Conservation (phyloP, 2,888 invertebrate species). For the Philaethria dido region DNA sequence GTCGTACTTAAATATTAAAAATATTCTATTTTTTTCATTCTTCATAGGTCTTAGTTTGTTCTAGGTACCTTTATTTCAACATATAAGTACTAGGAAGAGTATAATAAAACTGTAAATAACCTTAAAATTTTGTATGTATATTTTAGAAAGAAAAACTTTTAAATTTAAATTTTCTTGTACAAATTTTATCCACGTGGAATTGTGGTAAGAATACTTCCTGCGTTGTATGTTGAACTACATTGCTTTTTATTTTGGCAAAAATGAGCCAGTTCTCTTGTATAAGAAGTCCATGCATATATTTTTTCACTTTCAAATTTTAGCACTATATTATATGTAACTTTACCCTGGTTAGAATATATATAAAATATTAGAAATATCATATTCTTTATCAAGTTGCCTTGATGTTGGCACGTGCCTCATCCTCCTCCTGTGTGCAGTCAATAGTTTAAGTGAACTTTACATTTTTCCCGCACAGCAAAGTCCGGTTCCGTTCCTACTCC, state of each 20-base stretch:
- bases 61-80: not conserved
- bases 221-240: slow-evolving; percentile 3
- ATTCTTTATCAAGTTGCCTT: not conserved
- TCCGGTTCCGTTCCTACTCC: no score
- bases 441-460: no score
- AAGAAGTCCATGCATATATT: not conserved
- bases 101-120: not conserved
- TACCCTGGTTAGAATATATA: no score
- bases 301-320: slow-evolving; percentile 5
- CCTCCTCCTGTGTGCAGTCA: no score
- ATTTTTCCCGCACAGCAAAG: no score
- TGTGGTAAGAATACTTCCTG: slow-evolving; percentile 12
- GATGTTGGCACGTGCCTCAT: no score
- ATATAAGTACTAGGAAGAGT: not conserved
- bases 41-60: no score
- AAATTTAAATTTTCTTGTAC: slow-evolving; percentile 4
- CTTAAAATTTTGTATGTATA: not conserved
- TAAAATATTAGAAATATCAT: not conserved
- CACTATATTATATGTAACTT: not conserved
- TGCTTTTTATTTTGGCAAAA: slow-evolving; percentile 3
- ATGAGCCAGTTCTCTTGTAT: slow-evolving; percentile 11
- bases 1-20: not conserved
- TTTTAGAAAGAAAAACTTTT: slow-evolving; percentile 1
- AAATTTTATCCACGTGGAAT: slow-evolving; percentile 16
- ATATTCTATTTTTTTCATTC: not conserved